Evolutionary conservation across 2,888 invertebrate species (phyloP).

Genomic region (Conchocele bisecta): DNA sequence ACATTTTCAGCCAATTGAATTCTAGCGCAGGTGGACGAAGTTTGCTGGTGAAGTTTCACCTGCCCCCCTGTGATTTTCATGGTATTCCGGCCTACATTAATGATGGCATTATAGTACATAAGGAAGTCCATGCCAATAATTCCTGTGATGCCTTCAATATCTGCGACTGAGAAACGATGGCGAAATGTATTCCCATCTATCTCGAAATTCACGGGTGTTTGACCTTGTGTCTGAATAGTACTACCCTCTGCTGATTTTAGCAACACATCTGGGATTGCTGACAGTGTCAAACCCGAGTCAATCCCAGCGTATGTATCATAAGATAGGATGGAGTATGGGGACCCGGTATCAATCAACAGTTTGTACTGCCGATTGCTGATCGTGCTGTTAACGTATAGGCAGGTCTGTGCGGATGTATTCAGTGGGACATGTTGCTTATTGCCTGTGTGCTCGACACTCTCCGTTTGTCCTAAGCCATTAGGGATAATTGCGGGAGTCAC

Average conservation of each 20-base stretch:
- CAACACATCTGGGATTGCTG: no score
- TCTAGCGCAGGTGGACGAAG: background rate
- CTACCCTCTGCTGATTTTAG: no score
- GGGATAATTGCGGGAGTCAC: no score
- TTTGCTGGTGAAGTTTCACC: background rate
- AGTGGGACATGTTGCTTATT: no score
- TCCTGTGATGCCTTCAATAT: background rate
- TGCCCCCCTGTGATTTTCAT: background rate
- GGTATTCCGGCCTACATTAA: background rate
- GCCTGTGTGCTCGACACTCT: no score
- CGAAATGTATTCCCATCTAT: no score
- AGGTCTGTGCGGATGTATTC: background rate
- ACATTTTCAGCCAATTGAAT: background rate
- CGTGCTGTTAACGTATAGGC: background rate
- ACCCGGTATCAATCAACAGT: slow-evolving; percentile 7
- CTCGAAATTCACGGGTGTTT: no score
- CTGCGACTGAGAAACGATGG: background rate
- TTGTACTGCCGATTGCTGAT: background rate
- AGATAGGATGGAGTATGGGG: background rate
- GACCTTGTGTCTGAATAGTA: no score
- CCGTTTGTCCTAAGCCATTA: no score
- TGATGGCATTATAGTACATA: background rate
- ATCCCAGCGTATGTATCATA: no score
- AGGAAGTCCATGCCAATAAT: slow-evolving; percentile 7
- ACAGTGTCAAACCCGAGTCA: no score